phyloP scores from a whole-genome alignment of 2,113 vertebrate genomes.

The Notechis scutatus region DNA sequence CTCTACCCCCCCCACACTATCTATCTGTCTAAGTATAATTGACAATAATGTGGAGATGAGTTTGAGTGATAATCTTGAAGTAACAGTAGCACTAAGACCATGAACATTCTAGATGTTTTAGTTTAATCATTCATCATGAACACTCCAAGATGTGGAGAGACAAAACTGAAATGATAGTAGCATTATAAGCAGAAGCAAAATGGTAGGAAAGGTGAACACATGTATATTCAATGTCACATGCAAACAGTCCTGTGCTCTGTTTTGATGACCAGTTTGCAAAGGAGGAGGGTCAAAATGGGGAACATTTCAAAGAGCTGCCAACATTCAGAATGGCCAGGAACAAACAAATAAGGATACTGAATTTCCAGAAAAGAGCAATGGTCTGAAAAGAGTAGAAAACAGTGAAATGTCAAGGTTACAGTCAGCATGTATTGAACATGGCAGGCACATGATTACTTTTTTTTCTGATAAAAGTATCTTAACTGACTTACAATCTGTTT shows the following conservation, averaged over 20 bases:
- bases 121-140: neutral
- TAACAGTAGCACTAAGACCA: neutral
- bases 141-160: neutral
- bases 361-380: neutral
- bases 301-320: too few species aligned
- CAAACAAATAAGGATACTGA: neutral
- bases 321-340: neutral
- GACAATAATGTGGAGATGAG: neutral
- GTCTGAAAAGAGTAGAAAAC: neutral
- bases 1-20: too few species aligned
- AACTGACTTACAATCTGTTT: neutral
- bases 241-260: neutral
- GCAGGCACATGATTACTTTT: neutral
- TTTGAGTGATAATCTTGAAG: neutral
- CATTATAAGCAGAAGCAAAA: neutral
- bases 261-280: too few species aligned
- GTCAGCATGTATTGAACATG: neutral
- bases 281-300: too few species aligned
- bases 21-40: neutral
- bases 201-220: neutral
- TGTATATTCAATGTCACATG: too few species aligned
- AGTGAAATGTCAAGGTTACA: neutral
- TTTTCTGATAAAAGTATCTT: neutral
- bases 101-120: neutral
- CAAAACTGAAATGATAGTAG: neutral